Evolutionary conservation across 2,113 vertebrate genomes (phyloP).

Genomic region (Hoplias malabaricus): DNA sequence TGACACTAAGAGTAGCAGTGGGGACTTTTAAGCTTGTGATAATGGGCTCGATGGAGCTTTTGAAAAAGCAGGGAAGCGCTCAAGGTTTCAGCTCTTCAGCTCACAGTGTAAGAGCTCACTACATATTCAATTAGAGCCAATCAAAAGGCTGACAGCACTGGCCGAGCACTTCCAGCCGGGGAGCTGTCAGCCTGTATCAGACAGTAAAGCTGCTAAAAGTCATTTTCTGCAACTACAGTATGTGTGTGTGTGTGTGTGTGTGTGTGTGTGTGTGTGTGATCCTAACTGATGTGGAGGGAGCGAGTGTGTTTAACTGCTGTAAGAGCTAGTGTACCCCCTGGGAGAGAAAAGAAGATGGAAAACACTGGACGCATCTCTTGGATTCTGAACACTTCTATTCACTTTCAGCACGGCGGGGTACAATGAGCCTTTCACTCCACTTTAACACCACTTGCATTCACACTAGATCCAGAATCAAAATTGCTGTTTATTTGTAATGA

Average conservation of each 20-base stretch:
- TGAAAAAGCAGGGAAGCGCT: background rate
- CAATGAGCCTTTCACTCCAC: background rate
- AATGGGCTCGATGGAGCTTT: conserved; percentile 8
- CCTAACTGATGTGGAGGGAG: background rate
- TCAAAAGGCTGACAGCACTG: conserved; percentile 28
- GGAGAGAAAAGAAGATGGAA: conserved; percentile 25
- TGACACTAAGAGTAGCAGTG: background rate
- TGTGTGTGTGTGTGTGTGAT: background rate
- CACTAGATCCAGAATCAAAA: no score
- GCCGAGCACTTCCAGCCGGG: background rate
- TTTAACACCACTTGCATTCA: background rate
- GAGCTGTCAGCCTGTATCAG: conserved; percentile 19
- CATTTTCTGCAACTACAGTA: background rate
- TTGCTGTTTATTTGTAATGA: no score
- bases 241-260: background rate
- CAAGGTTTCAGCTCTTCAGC: conserved; percentile 1
- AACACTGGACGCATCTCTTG: conserved; percentile 22
- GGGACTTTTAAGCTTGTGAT: background rate
- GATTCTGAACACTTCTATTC: conserved; percentile 21
- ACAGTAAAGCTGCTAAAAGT: conserved; percentile 17
- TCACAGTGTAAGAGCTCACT: conserved; percentile 1
- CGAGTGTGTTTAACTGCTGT: conserved; percentile 17
- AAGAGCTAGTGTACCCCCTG: conserved; percentile 2
- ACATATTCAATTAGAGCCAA: conserved; percentile 35
- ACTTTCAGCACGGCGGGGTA: conserved; percentile 6